phyloP scores from a whole-genome alignment of 2,888 invertebrate species.

The Ecdyonurus torrentis region DNA sequence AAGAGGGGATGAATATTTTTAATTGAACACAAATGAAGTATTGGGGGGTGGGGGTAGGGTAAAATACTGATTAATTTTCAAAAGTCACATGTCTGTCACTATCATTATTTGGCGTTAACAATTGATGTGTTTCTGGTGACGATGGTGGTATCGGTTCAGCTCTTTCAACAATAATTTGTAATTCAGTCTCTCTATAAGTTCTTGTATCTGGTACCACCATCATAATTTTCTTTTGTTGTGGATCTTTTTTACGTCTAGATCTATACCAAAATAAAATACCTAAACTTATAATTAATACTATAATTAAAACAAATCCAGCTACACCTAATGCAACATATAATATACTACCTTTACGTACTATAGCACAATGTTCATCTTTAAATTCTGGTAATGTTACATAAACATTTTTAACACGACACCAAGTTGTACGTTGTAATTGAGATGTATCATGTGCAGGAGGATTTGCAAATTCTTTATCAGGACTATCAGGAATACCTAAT shows the following conservation, averaged over 20 bases:
- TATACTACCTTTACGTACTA: background rate
- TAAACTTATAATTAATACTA: constrained; percentile 3
- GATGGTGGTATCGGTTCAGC: constrained; percentile 63
- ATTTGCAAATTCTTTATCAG: background rate
- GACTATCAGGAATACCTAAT: background rate
- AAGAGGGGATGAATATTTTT: too few species aligned
- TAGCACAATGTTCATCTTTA: background rate
- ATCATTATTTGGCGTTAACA: background rate
- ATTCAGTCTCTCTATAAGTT: constrained; percentile 70
- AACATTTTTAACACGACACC: background rate
- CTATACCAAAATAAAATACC: background rate
- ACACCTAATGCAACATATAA: background rate
- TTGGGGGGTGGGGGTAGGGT: too few species aligned
- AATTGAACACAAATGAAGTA: too few species aligned
- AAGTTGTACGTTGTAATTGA: background rate
- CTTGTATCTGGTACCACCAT: constrained; percentile 65
- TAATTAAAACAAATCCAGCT: background rate
- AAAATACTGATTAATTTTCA: background rate
- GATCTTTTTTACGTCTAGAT: background rate
- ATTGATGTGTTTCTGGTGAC: constrained; percentile 19
- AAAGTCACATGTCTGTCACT: background rate
- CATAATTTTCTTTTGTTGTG: constrained; percentile 19
- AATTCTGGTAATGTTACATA: background rate
- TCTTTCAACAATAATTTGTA: constrained; percentile 70
- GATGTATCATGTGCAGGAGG: background rate